phyloP scores from a whole-genome alignment of 2,888 invertebrate genomes.

The Mesorhabditis belari region DNA sequence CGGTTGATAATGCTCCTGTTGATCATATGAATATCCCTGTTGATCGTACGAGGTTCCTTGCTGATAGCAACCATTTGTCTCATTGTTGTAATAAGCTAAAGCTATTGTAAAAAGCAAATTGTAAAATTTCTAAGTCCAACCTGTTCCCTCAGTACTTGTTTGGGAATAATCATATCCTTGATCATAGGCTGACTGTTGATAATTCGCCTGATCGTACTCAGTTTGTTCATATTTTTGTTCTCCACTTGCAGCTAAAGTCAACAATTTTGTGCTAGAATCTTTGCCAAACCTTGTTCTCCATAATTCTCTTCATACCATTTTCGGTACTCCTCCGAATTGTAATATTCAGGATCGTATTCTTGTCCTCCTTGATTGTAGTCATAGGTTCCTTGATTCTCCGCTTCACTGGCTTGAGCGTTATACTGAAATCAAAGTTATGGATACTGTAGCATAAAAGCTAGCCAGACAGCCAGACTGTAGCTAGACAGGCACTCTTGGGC shows the following conservation, averaged over 20 bases:
- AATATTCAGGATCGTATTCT: slow-evolving; percentile 17
- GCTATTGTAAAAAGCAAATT: not conserved
- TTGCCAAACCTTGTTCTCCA: not conserved
- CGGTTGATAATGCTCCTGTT: too few species aligned
- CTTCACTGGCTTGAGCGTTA: slow-evolving; percentile 4
- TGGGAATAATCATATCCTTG: slow-evolving; percentile 7
- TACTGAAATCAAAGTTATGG: not conserved
- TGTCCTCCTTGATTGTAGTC: slow-evolving; percentile 8
- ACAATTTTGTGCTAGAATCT: slow-evolving; percentile 3
- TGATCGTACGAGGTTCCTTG: not conserved
- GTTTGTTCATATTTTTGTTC: slow-evolving; percentile 13
- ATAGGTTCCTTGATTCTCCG: slow-evolving; percentile 10
- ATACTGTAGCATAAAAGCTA: too few species aligned
- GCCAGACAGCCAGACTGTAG: too few species aligned
- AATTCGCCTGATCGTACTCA: slow-evolving; percentile 8
- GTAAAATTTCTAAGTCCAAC: too few species aligned
- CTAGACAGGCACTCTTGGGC: too few species aligned
- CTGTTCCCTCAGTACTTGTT: too few species aligned
- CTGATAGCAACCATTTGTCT: not conserved
- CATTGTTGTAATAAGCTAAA: not conserved
- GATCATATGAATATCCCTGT: too few species aligned
- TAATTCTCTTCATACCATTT: slow-evolving; percentile 18
- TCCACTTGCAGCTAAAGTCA: not conserved
- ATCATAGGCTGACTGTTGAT: slow-evolving; percentile 5
- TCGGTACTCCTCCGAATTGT: slow-evolving; percentile 10